phyloP scores from a whole-genome alignment of 2,888 invertebrate genomes.

The Coecobrya sp. region DNA sequence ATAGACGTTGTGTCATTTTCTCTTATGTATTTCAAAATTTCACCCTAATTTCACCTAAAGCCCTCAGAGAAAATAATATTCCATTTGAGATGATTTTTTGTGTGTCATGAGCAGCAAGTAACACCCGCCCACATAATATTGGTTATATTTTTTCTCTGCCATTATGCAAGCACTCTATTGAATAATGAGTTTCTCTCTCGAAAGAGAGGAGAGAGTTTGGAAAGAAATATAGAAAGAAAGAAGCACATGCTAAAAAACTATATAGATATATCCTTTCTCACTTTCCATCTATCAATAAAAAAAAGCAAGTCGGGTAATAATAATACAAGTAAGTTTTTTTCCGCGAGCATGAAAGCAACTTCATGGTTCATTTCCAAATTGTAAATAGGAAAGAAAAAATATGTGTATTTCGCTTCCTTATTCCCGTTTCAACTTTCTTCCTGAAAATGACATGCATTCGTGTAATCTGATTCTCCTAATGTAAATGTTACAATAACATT shows the following conservation, averaged over 20 bases:
- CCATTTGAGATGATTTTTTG: not conserved
- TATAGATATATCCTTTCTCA: not conserved
- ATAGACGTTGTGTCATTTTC: not conserved
- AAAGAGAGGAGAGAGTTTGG: too few species aligned
- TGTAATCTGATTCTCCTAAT: not conserved
- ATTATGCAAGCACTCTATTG: too few species aligned
- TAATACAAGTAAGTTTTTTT: not conserved
- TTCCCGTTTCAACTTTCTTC: not conserved
- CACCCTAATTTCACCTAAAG: too few species aligned
- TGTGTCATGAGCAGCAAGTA: not conserved
- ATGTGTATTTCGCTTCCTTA: not conserved
- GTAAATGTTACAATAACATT: not conserved
- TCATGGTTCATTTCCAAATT: slow-evolving; percentile 13
- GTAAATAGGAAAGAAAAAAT: not conserved
- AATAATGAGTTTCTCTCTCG: too few species aligned
- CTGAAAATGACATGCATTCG: not conserved
- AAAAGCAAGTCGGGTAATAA: not conserved
- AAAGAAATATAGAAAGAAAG: too few species aligned
- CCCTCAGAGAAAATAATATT: not conserved
- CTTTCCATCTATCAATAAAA: not conserved
- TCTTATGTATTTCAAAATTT: not conserved
- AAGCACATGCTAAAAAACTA: too few species aligned
- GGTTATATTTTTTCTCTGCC: not conserved
- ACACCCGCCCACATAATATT: not conserved
- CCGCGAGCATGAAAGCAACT: not conserved